Evolutionary conservation across 2,888 invertebrate species (phyloP), one percentile per base, ranked within the genome.

Genomic region (Ligdia adustata): DNA sequence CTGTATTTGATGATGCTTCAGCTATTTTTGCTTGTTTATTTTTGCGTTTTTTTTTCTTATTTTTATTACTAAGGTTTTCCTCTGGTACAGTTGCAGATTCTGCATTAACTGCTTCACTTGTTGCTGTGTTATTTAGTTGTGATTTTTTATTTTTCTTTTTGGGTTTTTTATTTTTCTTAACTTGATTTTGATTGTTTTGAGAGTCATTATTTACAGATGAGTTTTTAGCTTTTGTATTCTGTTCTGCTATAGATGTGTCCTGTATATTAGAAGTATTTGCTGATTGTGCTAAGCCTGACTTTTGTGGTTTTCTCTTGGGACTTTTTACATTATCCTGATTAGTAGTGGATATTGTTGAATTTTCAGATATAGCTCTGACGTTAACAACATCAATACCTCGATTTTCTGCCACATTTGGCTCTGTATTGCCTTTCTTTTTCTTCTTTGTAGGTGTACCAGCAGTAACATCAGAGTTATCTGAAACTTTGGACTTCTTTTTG

Each of bases 361-460:
- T 6, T 24, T 34, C 29, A 12, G 20, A 22, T 14, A n/a, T 11
- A 11, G 35, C 5, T 18, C 29, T 40, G 12, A 20, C 14, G 24
- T 39, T 43, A 4, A 43, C 31, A 11, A 43, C 50, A 40, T 37
- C 37, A 34, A 22, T 34, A 7, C 26, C 35, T 29, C 41, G 4
- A 9, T 13, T 43, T 16, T 31, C 15, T 14, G 6, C 15, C 6
- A 29, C 42, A 9, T 55, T 57, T 11, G 57, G 52, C 24, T 62
- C 52, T 0, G 55, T 51, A 13, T 47, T 61, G 0, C 42, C 57
- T 45, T 64, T 72, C 34, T 66, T 74, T 45, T 77, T 82, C 44
- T 74, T 77, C 51, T 83, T 81, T 51, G 69, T 76, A 3, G 72
- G 74, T 2, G 72, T 72, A 16, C 29, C 70, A 57, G 75, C 70